Evolutionary conservation across 1,140 invertebrate species (phyloP), one percentile per base, ranked within the genome.

Genomic region (Calliphora vicina): DNA sequence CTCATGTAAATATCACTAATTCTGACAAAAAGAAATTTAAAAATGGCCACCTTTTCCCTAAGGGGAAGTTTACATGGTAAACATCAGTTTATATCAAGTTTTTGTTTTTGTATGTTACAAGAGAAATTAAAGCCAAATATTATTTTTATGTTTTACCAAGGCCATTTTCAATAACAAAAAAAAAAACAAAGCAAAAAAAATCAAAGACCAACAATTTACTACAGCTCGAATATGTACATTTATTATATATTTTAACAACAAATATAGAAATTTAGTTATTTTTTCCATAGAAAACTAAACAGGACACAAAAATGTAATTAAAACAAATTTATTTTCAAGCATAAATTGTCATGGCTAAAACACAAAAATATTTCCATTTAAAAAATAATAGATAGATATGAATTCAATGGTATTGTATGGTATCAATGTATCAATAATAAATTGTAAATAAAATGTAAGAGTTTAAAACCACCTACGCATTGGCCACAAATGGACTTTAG

Each of bases 271-370:
- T 17, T 17, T 17, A 50, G n/a, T 35, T 35, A 35, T 35, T 35
- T 8, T 23, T 23, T 20, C 1, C 0, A 10, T 1, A 67, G 1
- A 25, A 67, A 67, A 20, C 61, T 25, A 25, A 67, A 67, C 61
- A 67, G 61, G 61, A 67, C 20, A 67, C 20, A 67, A 23, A 67
- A 67, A 67, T 61, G 61, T 67, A 67, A 67, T 67, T 67, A 67
- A 67, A 67, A 67, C 9, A 67, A 67, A 23, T 1, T 23, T 4
- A 4, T 50, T 50, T 17, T 20, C 8, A 2, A 67, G n/a, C 9
- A 67, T 23, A 67, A 67, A 67, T 67, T 67, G 17, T 67, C 61
- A 67, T 67, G 61, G 61, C n/a, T 23, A 67, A 67, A 67, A 23
- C n/a, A 5, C n/a, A 57, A 57, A 3, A n/a, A 57, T 6, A 57